Base-by-base conservation (phyloP, 2,888 invertebrate species). In the Agonopterix alstromeriana region DNA sequence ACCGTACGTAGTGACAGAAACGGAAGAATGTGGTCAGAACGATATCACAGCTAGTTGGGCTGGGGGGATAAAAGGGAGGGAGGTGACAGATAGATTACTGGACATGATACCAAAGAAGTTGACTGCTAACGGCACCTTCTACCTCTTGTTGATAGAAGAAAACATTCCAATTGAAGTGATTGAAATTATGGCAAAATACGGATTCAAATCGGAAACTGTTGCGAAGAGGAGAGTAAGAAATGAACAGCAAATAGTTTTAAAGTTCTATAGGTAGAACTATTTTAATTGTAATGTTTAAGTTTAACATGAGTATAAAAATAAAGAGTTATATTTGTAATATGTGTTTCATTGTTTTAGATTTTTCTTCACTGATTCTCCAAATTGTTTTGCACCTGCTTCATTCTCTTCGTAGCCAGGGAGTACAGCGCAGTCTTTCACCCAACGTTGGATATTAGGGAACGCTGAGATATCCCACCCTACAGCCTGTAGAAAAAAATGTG, bases 1-100 rank as follows among this genome's bases (percentile, higher is more conserved):
- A 1, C 99, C 99, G 0, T 99, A 99, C 89, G 99, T 99, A 41
- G 95, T 96, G 0, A 98, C 98, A 0, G 92, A 93, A 8, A 85
- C 92, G 43, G 83, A 90, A 10, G 98, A 98, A 82, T 91, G 95
- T 50, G 75, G 77, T 10, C 72, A 81, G 0, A 77, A 63, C 47
- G 85, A 90, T 50, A 89, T 94, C 47, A 82, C 86, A 47, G 91
- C 92, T 47, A 90, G 93, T 47, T 97, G 96, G 95, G 95, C 96
- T 1, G 96, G 96, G 8, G 96, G 97, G 0, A 48, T 67, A 0
- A 88, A 92, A 58, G 96, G 96, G 3, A 82, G 95, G 51, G 92
- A 94, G 77, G 92, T 98, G 8, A 96, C 93, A 40, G 93, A 95
- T 67, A 89, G 90, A 63, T 80, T 99, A 48, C 89, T 99, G 49